Percentiles rank a stretch among this genome's conserved stretches.
These are phyloP conservation scores for Caenorhabditis latens DNA, from an alignment of 1,140 invertebrate genomes.

Conservation along the genomic window DNA sequence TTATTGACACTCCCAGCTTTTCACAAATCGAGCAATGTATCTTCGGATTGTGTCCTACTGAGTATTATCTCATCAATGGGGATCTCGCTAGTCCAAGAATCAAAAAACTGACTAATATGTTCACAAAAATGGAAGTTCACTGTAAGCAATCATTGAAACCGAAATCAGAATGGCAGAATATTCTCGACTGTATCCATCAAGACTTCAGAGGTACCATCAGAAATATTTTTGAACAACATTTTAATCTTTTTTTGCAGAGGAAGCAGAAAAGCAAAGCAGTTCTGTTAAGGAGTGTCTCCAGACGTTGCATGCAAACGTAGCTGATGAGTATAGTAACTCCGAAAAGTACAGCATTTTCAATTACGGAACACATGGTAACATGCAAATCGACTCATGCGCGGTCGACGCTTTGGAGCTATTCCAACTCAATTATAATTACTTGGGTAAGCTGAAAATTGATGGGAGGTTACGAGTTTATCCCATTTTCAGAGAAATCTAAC, in stretches of 20 bases:
- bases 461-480: neutral
- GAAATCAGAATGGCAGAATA: neutral
- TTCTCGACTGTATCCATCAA: neutral
- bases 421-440: conserved; percentile 53
- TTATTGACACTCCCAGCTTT: conserved; percentile 56
- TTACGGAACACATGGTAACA: conserved; percentile 56
- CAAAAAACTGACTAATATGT: neutral
- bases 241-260: neutral
- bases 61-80: conserved; percentile 46
- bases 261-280: conserved; percentile 2
- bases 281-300: neutral
- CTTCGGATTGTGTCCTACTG: conserved; percentile 45
- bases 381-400: conserved; percentile 60
- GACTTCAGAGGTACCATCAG: neutral
- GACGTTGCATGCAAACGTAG: neutral
- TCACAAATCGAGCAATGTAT: conserved; percentile 58
- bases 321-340: conserved; percentile 11
- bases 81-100: neutral
- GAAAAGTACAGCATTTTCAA: conserved; percentile 54
- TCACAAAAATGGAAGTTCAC: conserved; percentile 37
- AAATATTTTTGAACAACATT: too few relatives aligned
- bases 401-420: conserved; percentile 63
- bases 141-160: conserved; percentile 12
- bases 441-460: neutral
- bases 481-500: conserved; percentile 35